Evolutionary conservation across 64 coral and sea anemone species (phyloP).

Genomic region (Dendronephthya gigantea): DNA sequence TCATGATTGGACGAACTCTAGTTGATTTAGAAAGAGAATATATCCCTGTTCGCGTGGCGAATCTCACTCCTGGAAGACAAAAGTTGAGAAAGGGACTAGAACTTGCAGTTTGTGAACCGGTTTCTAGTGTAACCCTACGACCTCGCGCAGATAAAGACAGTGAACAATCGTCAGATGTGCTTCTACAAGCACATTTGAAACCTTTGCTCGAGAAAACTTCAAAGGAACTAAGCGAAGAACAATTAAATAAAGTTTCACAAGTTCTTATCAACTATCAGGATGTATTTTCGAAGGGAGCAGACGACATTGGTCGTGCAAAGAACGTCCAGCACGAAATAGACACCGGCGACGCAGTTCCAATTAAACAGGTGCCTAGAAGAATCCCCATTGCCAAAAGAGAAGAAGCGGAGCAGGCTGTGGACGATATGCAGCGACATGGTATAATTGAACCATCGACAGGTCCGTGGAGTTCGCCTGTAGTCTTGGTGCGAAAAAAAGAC

Average conservation of each 20-base stretch:
- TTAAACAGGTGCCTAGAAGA: background rate
- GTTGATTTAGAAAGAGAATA: constrained; percentile 20
- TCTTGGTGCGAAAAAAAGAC: too few species aligned
- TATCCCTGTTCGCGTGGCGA: background rate
- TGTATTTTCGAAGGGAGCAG: too few species aligned
- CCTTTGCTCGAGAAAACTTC: background rate
- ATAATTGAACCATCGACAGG: too few species aligned
- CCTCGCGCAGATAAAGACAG: background rate
- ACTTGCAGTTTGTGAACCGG: background rate
- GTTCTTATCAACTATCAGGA: background rate
- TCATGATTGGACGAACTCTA: constrained; percentile 35
- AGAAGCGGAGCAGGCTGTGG: background rate
- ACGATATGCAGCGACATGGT: too few species aligned
- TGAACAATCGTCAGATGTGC: background rate
- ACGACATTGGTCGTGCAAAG: too few species aligned
- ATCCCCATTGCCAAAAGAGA: background rate
- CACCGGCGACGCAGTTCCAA: too few species aligned
- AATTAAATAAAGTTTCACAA: background rate
- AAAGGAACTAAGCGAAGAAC: background rate
- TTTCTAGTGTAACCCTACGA: background rate
- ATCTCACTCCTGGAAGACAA: background rate
- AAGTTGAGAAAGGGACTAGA: background rate
- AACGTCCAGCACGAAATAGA: too few species aligned
- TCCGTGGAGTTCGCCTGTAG: too few species aligned
- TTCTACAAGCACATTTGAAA: background rate